Base-by-base conservation (phyloP, 2,888 invertebrate genomes). In the Drosophila mettleri region DNA sequence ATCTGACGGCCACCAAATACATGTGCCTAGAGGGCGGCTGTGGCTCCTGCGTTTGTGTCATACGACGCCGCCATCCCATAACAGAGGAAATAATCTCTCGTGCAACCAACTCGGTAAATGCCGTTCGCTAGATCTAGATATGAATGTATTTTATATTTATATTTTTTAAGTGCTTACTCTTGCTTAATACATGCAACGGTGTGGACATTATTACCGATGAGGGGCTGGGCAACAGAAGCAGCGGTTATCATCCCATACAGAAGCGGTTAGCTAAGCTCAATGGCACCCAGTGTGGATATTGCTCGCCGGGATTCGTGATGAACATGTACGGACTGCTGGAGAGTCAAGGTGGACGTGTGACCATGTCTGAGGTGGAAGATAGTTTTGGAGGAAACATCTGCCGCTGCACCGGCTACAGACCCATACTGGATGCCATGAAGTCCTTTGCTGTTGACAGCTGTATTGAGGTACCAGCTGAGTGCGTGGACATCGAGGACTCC, bases 301-400 rank as follows among this genome's bases (percentile, higher is more conserved):
- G 96, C 81, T 95, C 95, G n/a, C 95, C 96, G 1, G 96, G 96
- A 18, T 96, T 96, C 94, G 93, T 96, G 58, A 96, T 95, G 95
- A 95, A 94, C 80, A 96, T 96, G 95, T 91, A 74, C 88, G 94
- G 94, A 31, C 80, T 95, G 20, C 85, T 93, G 59, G 92, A 93
- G 84, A 90, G 92, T 0, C 93, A 93, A 52, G 66, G 60, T 0
- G 93, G 93, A 24, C 91, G 93, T 31, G 80, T 95, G 14, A 94
- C 94, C 1, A 94, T 94, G 93, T 91, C 93, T 70, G 94, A 95
- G 75, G 93, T 96, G 9, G 96, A 96, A 90, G 95, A 96, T 81
- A 94, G 95, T 0, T 96, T 96, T 82, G 96, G 96, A 7, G 93
- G 96, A 36, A 96, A 96, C 74, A 94, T 96, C 22, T 97, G 97